Conservation (phyloP, 2,888 invertebrate species). For the Ctena decussata region DNA sequence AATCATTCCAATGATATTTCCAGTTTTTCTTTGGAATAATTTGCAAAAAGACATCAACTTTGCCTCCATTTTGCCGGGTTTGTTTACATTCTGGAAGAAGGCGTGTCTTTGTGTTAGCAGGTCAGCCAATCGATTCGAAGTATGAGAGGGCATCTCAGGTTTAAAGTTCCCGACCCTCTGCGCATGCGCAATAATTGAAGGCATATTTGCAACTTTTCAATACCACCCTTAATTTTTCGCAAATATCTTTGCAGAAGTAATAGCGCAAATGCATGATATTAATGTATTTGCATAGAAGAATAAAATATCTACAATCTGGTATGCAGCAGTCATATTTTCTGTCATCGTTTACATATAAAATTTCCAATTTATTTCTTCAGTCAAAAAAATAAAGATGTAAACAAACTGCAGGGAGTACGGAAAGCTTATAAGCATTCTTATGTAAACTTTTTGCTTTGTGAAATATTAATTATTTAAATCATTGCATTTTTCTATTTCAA, state of each 20-base stretch:
- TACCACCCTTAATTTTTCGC: constrained; percentile 2
- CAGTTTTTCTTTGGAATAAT: constrained; percentile 65
- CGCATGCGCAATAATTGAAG: constrained; percentile 37
- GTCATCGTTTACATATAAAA: background rate
- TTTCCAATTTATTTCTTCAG: background rate
- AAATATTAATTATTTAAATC: no score
- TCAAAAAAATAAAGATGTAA: background rate
- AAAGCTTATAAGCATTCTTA: no score
- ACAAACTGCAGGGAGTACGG: no score
- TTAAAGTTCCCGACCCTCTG: constrained; percentile 15
- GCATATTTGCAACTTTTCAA: background rate
- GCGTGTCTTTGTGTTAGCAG: constrained; percentile 58
- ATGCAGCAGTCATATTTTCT: constrained; percentile 43
- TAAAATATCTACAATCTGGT: constrained; percentile 47
- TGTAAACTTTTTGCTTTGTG: no score
- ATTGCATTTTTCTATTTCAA: no score
- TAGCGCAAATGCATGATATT: constrained; percentile 54
- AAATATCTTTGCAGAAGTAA: constrained; percentile 46
- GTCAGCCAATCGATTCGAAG: constrained; percentile 67
- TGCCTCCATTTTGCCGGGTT: constrained; percentile 44
- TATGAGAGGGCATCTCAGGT: constrained; percentile 44
- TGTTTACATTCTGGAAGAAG: constrained; percentile 62
- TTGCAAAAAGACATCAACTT: constrained; percentile 65
- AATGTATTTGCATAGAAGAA: background rate
- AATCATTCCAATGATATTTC: constrained; percentile 91